Evolutionary conservation across 2,888 invertebrate species (phyloP), one percentile per base, ranked within the genome.

Genomic region (Gerosis bhagava): DNA sequence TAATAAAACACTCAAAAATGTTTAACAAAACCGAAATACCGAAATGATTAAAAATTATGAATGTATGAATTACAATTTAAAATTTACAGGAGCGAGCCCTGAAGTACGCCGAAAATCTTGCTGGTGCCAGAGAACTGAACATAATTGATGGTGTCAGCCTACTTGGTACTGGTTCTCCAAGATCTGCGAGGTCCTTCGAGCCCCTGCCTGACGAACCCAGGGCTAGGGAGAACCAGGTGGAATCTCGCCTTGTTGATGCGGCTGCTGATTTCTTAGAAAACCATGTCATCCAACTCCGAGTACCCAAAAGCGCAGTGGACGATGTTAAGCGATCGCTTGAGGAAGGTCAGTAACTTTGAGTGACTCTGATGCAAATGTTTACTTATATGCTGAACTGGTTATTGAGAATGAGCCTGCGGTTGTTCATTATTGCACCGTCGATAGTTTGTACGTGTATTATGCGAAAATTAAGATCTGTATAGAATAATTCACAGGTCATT

Each of bases 201-300:
- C 91, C 92, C 32, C 80, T 95, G 49, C 92, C 95, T 10, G 91
- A 92, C 42, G 95, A 96, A 59, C 91, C 92, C 29, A 92, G 91
- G 65, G 93, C 93, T 16, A 91, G 94, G 48, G 95, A 95, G 70
- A 91, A 91, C 63, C 93, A 93, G 59, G 90, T 95, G n/a, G 94
- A 95, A 62, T 88, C 91, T 45, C 90, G 95, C 50, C 87, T 96
- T 50, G 82, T 95, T 46, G 95, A 96, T 62, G 92, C 93, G 51
- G 91, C 95, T 32, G 92, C 94, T 34, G 92, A 94, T 56, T 96
- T 95, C 89, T 83, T 96, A 59, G 93, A 94, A 56, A 93, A 94
- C 58, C 95, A 96, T 76, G 95, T 95, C 16, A 90, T 96, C 49
- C 95, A 96, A 73, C 91, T 96, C 56, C 94, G 95, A 67, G 90